phyloP scores from a whole-genome alignment of 2,113 vertebrate species.

The Tamias sibiricus region DNA sequence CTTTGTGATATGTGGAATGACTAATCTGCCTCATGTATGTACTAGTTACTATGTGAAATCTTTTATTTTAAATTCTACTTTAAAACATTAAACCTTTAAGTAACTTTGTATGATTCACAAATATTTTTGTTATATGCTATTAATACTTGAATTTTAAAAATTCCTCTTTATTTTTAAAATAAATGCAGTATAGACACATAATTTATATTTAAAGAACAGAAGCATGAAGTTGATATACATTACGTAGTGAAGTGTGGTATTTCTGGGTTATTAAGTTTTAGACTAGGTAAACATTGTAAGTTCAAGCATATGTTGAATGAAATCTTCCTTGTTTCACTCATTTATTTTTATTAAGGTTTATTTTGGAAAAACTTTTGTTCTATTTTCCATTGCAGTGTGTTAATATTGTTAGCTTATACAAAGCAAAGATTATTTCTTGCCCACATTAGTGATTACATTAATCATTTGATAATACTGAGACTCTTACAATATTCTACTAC shows the following conservation, averaged over 20 bases:
- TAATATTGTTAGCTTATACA: conserved; percentile 44
- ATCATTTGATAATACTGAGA: neutral
- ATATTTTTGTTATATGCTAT: conserved; percentile 34
- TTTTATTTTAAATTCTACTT: conserved; percentile 24
- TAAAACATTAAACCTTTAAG: conserved; percentile 19
- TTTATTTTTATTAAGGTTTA: conserved; percentile 37
- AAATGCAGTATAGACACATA: neutral
- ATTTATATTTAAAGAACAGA: conserved; percentile 26
- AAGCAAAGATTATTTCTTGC: neutral
- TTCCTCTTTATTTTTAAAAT: conserved; percentile 8
- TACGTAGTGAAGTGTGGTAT: conserved; percentile 73
- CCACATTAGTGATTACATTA: neutral
- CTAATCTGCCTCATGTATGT: neutral
- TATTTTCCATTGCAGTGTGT: neutral
- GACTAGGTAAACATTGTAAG: neutral
- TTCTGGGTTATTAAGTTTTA: conserved; percentile 25
- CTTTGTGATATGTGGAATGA: neutral
- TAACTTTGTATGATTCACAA: conserved; percentile 36
- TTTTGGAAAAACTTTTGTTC: neutral
- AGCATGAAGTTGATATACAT: conserved; percentile 4
- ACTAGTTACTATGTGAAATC: neutral
- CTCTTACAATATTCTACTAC: neutral
- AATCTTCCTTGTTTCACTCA: conserved; percentile 56
- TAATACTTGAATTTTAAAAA: conserved; percentile 40
- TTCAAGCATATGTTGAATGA: conserved; percentile 49